phyloP scores from a whole-genome alignment of 2,797 vertebrate genomes.

The Enteromius treurensis region DNA sequence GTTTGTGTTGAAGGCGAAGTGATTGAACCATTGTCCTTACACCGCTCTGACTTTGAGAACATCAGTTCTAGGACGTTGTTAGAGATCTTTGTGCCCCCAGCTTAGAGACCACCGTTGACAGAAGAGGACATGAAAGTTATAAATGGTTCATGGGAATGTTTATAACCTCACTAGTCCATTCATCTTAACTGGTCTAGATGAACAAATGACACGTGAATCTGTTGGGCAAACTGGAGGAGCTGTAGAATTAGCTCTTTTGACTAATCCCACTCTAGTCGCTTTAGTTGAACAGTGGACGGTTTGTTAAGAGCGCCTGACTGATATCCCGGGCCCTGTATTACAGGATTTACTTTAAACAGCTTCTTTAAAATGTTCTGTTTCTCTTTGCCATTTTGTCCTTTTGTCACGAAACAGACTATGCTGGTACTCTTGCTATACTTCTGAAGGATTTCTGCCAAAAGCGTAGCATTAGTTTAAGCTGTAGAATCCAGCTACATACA shows the following conservation, averaged over 20 bases:
- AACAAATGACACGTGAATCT: constrained; percentile 46
- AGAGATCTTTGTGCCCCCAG: constrained; percentile 19
- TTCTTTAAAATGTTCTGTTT: constrained; percentile 57
- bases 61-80: constrained; percentile 52
- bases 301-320: constrained; percentile 57
- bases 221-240: constrained; percentile 45
- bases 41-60: constrained; percentile 62
- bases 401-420: constrained; percentile 57
- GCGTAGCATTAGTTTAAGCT: constrained; percentile 66
- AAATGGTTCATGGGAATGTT: constrained; percentile 15
- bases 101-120: constrained; percentile 23
- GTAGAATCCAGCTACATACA: constrained; percentile 62
- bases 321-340: constrained; percentile 59
- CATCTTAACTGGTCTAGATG: constrained; percentile 30
- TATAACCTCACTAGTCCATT: neutral
- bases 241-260: constrained; percentile 50
- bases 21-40: constrained; percentile 64
- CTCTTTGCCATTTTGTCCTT: constrained; percentile 54
- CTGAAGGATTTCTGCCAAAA: constrained; percentile 63
- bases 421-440: constrained; percentile 43
- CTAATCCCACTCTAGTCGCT: constrained; percentile 51
- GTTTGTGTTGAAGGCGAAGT: constrained; percentile 62
- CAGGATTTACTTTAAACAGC: constrained; percentile 61
- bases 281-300: constrained; percentile 32
- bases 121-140: constrained; percentile 26